Evolutionary conservation across 2,113 vertebrate species (phyloP), one percentile per base, ranked within the genome.

Genomic region (Melanocharis versteri): DNA sequence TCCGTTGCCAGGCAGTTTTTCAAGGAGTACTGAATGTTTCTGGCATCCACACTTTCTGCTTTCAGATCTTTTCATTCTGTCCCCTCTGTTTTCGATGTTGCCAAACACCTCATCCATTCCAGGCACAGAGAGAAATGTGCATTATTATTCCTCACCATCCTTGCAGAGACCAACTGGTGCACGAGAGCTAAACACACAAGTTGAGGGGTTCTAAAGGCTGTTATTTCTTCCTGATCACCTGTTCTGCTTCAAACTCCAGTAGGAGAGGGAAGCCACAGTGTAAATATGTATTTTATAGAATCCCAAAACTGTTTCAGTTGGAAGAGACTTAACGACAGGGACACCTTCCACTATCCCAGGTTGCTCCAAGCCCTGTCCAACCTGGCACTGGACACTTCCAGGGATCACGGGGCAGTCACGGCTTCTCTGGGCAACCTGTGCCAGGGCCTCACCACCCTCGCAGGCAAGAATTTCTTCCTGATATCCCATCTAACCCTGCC

Each of bases 161-260:
- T 4, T 21, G 37, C 54, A 44, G 39, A 80, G 42, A 51, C 6
- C 14, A 17, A 30, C 15, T 1, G 26, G 20, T 9, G 37, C 10
- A 33, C 0, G 1, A 80, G 64, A 66, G 64, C 21, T n/a, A 11
- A 60, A 45, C 1, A 18, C 14, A 35, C 0, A 2, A 7, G 1
- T 6, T 3, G 12, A 14, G 56, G 27, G 20, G 10, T 26, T 61
- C 61, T 45, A 27, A 13, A 51, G 15, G 33, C 33, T 48, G 4
- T 4, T 44, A 5, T 5, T 81, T 48, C 61, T 23, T 53, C 19
- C 7, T 6, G 0, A 56, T 31, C 47, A 44, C 15, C 45, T 30
- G 40, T 20, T 53, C 40, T 7, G 6, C 60, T 48, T 57, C 76
- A 18, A 47, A 24, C 45, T 22, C 27, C 28, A 8, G 0, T 0